Evolutionary conservation across 1,140 invertebrate genomes (phyloP), one percentile per base, ranked within the genome.

Genomic region (Lepidotrigona ventralis): DNA sequence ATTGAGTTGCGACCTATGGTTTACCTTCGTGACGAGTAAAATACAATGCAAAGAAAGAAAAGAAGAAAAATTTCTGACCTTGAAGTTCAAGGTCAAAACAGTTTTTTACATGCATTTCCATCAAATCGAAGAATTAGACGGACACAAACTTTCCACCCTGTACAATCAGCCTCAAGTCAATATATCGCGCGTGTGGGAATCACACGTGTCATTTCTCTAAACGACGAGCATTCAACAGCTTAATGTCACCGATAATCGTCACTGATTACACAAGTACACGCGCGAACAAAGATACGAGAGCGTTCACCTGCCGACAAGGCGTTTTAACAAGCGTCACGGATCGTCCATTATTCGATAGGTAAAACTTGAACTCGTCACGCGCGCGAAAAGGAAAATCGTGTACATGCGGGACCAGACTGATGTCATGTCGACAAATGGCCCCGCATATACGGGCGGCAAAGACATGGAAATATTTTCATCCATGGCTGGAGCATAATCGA

Each of bases 341-440:
- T 64, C 29, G 64, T 4, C 29, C 64, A 56, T 56, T 54, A 66
- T 64, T 64, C 26, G 79, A 54, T n/a, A 54, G 51, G 39, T 54
- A n/a, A 73, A 73, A 64, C 26, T 73, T 54, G 46, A 72, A 8
- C 26, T 21, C 5, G 53, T 68, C 58, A 54, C 79, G 19, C 9
- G 46, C 58, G 12, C 46, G n/a, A 66, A 81, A 81, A 75, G 71
- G 19, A 75, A 81, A 75, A 58, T 19, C 33, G 66, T 33, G 29
- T 26, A 33, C 17, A 54, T 3, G 75, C 75, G 72, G 71, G 79
- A 71, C 71, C 19, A 21, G 63, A 54, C 60, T 46, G 79, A 81
- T 66, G 79, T 75, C 79, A 81, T n/a, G n/a, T 81, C 71, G 79
- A 75, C 79, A 81, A 71, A 81, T 81, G 79, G 79, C 68, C 60